Evolutionary conservation across 2,113 vertebrate species (phyloP).

Genomic region (Syrmaticus mikado): DNA sequence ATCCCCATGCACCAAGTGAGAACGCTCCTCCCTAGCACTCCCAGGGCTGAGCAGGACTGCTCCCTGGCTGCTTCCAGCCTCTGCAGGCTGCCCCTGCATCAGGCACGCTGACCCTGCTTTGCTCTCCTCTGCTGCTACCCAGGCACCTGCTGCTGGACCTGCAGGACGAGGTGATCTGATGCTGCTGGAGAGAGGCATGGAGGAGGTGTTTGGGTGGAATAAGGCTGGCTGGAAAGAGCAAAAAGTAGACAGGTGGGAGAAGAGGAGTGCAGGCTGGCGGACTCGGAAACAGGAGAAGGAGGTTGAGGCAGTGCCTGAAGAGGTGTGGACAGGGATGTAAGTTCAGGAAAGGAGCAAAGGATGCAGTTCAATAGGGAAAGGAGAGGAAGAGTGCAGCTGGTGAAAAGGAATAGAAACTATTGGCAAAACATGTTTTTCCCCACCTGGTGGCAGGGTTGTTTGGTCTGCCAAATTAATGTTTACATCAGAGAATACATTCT

Average conservation of each 20-base stretch:
- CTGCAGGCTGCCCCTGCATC: not conserved
- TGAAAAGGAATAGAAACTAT: not conserved
- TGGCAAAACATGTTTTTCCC: not conserved
- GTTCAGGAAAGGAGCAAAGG: not conserved
- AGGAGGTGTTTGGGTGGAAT: not conserved
- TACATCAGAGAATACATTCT: not conserved
- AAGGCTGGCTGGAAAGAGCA: not conserved
- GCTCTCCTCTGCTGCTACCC: not conserved
- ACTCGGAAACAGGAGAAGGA: not conserved
- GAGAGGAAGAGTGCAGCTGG: not conserved
- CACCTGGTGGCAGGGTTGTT: not conserved
- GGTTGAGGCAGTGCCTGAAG: not conserved
- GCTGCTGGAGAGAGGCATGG: not conserved
- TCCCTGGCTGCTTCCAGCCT: not conserved
- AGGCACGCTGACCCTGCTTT: accelerated
- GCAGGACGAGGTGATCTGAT: not conserved
- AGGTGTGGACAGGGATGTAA: not conserved
- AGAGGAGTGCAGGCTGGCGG: not conserved
- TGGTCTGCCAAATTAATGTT: not conserved
- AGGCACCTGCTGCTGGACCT: not conserved
- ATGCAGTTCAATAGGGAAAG: accelerated
- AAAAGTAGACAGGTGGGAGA: not conserved
- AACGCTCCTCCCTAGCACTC: not conserved
- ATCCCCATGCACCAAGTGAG: not conserved
- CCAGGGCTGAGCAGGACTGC: not conserved